Conservation (phyloP, 2,888 invertebrate species). For the Andricus quercusramuli region DNA sequence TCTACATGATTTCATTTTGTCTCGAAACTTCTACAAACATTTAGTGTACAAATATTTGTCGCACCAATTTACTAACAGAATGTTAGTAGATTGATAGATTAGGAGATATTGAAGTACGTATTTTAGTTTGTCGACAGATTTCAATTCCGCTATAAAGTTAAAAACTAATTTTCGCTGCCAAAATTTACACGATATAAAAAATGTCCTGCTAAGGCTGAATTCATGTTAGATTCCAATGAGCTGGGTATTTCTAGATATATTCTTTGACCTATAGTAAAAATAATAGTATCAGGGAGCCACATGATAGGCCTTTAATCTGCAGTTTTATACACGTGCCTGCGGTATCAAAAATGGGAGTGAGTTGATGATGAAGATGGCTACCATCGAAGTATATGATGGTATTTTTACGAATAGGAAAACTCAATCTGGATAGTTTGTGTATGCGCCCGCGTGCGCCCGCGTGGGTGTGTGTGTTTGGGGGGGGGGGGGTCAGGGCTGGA, state of each 20-base stretch:
- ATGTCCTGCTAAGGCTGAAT: not conserved
- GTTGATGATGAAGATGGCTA: conserved; percentile 26
- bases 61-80: no score
- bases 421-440: not conserved
- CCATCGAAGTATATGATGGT: conserved; percentile 20
- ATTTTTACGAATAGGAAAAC: conserved; percentile 51
- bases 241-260: not conserved
- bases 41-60: no score
- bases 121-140: not conserved
- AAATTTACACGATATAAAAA: not conserved
- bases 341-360: not conserved
- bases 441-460: not conserved
- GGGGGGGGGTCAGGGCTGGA: conserved; percentile 67
- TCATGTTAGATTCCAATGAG: not conserved
- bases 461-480: no score
- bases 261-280: not conserved
- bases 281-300: not conserved
- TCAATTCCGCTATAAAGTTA: not conserved
- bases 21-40: not conserved
- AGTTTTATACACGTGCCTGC: conserved; percentile 30
- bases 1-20: not conserved
- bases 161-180: not conserved
- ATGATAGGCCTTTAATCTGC: conserved; percentile 10
- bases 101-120: no score
- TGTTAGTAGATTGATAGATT: no score